Evolutionary conservation across 30 jellyfish, hydroid and myxozoan species (phyloP), one percentile per base, ranked within the genome.

Genomic region (Aurelia aurita complex sp. Pacific): DNA sequence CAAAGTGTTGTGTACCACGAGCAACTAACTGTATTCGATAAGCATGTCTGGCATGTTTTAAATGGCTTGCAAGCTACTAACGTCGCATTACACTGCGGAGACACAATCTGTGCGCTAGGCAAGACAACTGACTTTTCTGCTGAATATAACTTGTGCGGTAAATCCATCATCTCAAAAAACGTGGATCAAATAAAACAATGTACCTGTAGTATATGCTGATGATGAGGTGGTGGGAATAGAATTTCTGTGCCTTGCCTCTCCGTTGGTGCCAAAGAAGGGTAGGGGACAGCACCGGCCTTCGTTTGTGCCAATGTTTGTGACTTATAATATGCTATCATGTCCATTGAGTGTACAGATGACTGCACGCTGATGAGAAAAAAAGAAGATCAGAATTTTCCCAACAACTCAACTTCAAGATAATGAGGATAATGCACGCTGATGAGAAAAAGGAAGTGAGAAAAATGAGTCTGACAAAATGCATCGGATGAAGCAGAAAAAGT

Each of bases 221-320:
- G 57, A 7, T 46, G 57, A 7, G 82, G 55, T 3, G 87, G 75
- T 2, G 96, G 96, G 70, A 77, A 87, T 5, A 77, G 73, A 2
- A 87, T 78, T 65, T 87, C 96, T 0, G 90, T 87, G 16, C 86
- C 86, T 16, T 87, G 88, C 46, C 96, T 79, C 54, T 87, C 91
- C 4, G 76, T 68, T 43, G 96, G 23, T 5, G 91, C 66, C 57
- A 77, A 72, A 65, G 84, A 14, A 4, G 94, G 88, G 2, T 65
- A 68, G 29, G 97, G 81, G 36, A 84, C 86, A 12, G 83, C 59
- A 36, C 92, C 84, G 17, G 98, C 89, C 51, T 93, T 93, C 13
- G 97, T 71, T 73, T 93, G 98, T 32, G 98, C 96, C 71, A 93
- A 64, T 2, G 98, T 91, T 67, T 93, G 98, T 59, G 98, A 90